These are phyloP conservation scores for Philypnodon macrostomus DNA, from an alignment of 2,797 vertebrate genomes.

Conservation along the genomic window DNA sequence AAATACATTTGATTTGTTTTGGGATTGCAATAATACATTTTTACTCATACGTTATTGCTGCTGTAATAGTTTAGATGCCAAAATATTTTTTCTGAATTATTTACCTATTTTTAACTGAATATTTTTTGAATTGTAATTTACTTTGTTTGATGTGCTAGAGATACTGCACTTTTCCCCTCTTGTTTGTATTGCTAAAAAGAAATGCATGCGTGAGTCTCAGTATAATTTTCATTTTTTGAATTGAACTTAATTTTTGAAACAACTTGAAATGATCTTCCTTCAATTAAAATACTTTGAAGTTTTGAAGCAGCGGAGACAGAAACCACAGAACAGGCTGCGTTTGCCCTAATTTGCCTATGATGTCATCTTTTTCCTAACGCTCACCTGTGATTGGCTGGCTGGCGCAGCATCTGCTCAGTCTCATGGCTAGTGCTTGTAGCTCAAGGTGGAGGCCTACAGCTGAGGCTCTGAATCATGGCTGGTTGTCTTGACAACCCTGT, in stretches of 20 bases:
- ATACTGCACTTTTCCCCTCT: too few relatives aligned
- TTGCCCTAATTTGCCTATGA: constrained; percentile 88
- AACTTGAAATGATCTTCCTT: too few relatives aligned
- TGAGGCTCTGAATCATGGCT: constrained; percentile 80
- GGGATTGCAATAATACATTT: too few relatives aligned
- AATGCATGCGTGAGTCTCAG: too few relatives aligned
- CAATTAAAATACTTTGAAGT: background rate
- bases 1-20: too few relatives aligned
- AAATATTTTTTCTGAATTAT: too few relatives aligned
- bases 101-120: too few relatives aligned
- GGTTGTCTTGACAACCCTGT: constrained; percentile 91
- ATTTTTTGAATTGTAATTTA: too few relatives aligned
- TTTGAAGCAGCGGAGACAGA: constrained; percentile 48
- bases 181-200: too few relatives aligned
- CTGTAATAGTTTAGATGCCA: too few relatives aligned
- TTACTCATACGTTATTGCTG: too few relatives aligned
- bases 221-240: background rate
- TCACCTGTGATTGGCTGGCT: constrained; percentile 79
- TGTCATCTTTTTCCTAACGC: constrained; percentile 84
- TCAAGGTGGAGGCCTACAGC: constrained; percentile 85
- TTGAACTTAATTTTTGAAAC: too few relatives aligned
- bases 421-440: constrained; percentile 82
- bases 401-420: constrained; percentile 87
- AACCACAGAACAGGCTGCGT: constrained; percentile 68
- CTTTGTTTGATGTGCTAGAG: background rate